Base-by-base conservation (phyloP, 2,797 vertebrate genomes). In the Lophura swinhoii region DNA sequence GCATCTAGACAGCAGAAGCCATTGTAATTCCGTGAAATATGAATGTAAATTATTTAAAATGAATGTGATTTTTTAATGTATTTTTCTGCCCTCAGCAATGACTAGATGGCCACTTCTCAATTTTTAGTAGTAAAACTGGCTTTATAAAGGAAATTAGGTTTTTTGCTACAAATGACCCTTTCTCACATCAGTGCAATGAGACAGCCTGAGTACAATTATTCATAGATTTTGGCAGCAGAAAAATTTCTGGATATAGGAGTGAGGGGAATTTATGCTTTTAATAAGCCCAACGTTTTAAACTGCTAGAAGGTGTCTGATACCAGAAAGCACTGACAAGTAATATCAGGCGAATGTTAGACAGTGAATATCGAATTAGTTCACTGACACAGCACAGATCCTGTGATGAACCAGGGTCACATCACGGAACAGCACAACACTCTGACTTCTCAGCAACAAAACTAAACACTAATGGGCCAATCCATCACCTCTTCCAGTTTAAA, bases 51-150 rank as follows among this genome's bases (percentile, higher is more conserved):
- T 78, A 72, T 78, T 83, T 86, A 49, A 78, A 95, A 63, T 59
- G 35, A 70, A 69, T 44, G 15, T 17, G 0, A 60, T 62, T 37
- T 88, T 80, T 78, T 21, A 59, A 77, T 84, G 35, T 73, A 14
- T 24, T 59, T 75, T 89, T 87, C 33, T 64, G 71, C 41, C 22
- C 28, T 60, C 49, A 79, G 37, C 18, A 81, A 87, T 35, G 49
- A 58, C 55, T 58, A 75, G 77, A 79, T 79, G 55, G 43, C 35
- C 33, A 21, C 64, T 89, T 72, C 74, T 94, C 80, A 81, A 39
- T 78, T 90, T 91, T 76, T 81, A 39, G 56, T 88, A 68, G 64
- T 88, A 95, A 92, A 96, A 86, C 28, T 70, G 39, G 21, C 10
- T 84, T 90, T 87, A 59, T 26, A 39, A 63, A 80, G 76, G 67